These are phyloP conservation scores for Ormyrus nitidulus DNA, from an alignment of 2,888 invertebrate species.

Conservation along the genomic window DNA sequence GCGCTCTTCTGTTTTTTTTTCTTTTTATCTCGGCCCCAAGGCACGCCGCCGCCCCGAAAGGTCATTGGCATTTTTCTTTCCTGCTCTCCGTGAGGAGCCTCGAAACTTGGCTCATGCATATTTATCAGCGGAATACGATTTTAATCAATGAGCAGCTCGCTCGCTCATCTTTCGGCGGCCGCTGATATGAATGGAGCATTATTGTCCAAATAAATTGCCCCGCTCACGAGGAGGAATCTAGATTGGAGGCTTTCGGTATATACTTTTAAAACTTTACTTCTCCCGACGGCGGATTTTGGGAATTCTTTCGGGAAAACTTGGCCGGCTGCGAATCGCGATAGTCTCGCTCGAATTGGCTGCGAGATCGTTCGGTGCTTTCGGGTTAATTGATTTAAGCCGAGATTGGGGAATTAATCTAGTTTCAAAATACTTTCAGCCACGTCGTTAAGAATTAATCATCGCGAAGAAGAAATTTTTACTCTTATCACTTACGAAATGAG, in stretches of 20 bases:
- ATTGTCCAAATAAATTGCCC: slow-evolving; percentile 28
- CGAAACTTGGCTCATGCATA: slow-evolving; percentile 27
- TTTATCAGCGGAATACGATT: slow-evolving; percentile 24
- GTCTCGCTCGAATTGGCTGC: too few relatives aligned
- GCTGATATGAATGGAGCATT: slow-evolving; percentile 8
- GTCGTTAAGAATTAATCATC: too few relatives aligned
- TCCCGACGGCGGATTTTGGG: neutral
- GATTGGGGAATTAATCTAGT: too few relatives aligned
- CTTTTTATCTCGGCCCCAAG: neutral
- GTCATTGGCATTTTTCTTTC: slow-evolving; percentile 32
- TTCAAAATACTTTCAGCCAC: too few relatives aligned
- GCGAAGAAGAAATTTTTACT: neutral
- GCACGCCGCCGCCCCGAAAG: neutral
- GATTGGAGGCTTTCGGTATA: neutral
- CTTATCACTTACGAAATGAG: neutral
- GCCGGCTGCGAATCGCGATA: too few relatives aligned
- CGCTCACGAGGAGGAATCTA: neutral
- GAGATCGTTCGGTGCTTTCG: too few relatives aligned
- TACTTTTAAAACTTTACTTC: neutral
- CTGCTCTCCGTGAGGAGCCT: neutral
- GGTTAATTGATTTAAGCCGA: too few relatives aligned
- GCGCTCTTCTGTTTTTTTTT: neutral
- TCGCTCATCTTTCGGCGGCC: neutral
- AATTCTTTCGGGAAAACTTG: neutral
- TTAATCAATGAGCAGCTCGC: slow-evolving; percentile 34